These are phyloP conservation scores for Dendrocincla tyrannina DNA, from an alignment of 2,797 vertebrate genomes.

Conservation along the genomic window DNA sequence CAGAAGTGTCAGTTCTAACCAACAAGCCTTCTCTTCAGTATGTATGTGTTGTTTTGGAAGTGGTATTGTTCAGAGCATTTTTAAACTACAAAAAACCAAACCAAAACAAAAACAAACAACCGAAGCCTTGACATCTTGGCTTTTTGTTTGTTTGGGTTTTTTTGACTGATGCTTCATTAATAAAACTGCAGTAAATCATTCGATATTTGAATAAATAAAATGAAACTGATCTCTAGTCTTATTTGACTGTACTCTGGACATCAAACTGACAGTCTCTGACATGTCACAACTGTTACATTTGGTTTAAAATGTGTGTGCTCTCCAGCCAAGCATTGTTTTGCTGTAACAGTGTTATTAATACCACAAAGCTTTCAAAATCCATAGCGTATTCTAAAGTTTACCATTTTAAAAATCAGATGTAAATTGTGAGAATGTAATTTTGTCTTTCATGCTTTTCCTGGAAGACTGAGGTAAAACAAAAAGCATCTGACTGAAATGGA, in stretches of 20 bases:
- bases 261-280: background rate
- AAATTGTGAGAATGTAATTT: background rate
- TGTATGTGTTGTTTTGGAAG: background rate
- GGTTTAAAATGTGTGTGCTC: background rate
- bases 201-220: background rate
- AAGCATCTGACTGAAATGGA: background rate
- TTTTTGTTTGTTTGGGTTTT: background rate
- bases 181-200: background rate
- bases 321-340: constrained; percentile 30
- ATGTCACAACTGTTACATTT: background rate
- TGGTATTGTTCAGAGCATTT: background rate
- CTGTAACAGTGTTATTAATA: constrained; percentile 42
- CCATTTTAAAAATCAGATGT: background rate
- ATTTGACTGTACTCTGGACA: background rate
- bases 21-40: background rate
- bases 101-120: no score
- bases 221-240: background rate
- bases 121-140: background rate
- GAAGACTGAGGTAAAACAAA: background rate
- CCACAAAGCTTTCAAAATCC: constrained; percentile 61
- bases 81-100: background rate
- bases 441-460: background rate
- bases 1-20: background rate
- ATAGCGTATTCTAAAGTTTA: constrained; percentile 32
- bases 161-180: background rate